Evolutionary conservation across 2,113 vertebrate species (phyloP), one percentile per base, ranked within the genome.

Genomic region (Sigmodon hispidus): DNA sequence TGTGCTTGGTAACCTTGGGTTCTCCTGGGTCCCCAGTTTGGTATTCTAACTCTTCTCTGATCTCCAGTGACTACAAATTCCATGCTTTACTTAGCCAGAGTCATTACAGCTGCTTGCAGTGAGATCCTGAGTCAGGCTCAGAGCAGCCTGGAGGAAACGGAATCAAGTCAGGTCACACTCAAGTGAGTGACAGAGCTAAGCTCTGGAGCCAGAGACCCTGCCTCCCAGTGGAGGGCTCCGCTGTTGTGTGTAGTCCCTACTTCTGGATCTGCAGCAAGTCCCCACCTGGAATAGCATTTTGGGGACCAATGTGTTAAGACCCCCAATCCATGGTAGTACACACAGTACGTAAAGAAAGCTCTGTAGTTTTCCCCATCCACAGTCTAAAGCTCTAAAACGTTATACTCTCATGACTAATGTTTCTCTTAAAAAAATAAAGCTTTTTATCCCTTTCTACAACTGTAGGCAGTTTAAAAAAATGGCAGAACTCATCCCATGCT

Each of bases 391-490:
- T n/a, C 34, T 90, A 85, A 93, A 93, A 91, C 50, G 40, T 76
- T 70, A 29, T 2, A 70, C 3, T 50, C 88, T 43, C 65, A 67
- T 73, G 69, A 79, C 45, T 90, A 72, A 87, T 79, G 4, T 79
- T 87, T 92, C 21, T 80, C 29, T 86, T 85, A 12, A 81, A 67
- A 31, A 43, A 67, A 67, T 7, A 69, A 67, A 52, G 45, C 9
- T 52, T 45, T 45, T 31, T 21, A 73, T n/a, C 21, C 19, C 36
- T 85, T 85, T 87, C n/a, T 89, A 76, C 55, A 77, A 36, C n/a
- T 89, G 48, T 29, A 95, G 73, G 73, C 17, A 59, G 72, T 86
- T 90, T 90, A 17, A 26, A 85, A 85, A 94, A 94, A 63, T 80
- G 85, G 57, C 48, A 63, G 63, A 69, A 75, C 21, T 87, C 92